phyloP scores from a whole-genome alignment of 1,140 invertebrate genomes.

The Manduca sexta region DNA sequence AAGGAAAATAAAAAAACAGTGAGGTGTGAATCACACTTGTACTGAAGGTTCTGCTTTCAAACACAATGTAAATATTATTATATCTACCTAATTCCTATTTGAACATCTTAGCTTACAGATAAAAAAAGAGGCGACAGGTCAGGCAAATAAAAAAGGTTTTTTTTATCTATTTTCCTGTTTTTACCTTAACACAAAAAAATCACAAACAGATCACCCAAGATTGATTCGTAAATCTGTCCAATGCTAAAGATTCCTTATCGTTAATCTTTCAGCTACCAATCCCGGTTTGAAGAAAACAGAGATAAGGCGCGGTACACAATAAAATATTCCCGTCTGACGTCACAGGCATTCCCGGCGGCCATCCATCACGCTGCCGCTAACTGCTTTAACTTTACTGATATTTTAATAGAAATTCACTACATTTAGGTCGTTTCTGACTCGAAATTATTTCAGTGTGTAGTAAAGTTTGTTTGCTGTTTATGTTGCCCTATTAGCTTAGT shows the following conservation, averaged over 20 bases:
- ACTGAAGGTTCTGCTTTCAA: too few species aligned
- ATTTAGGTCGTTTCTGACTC: not conserved
- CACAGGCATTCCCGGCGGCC: conserved; percentile 23
- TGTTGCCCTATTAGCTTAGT: not conserved
- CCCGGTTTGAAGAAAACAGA: conserved; percentile 12
- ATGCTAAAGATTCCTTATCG: conserved; percentile 13
- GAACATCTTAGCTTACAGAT: too few species aligned
- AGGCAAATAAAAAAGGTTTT: too few species aligned
- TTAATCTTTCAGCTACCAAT: conserved; percentile 15
- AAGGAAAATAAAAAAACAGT: too few species aligned
- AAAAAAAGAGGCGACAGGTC: too few species aligned
- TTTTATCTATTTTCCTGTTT: too few species aligned
- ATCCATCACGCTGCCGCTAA: conserved; percentile 27
- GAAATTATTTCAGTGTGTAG: too few species aligned
- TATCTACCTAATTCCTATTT: too few species aligned
- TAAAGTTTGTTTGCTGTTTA: not conserved
- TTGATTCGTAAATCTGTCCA: conserved; percentile 15
- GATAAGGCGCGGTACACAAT: conserved; percentile 19
- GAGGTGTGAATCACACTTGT: too few species aligned
- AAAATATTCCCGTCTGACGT: conserved; percentile 13
- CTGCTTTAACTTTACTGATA: conserved; percentile 14
- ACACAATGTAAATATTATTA: too few species aligned
- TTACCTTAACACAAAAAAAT: too few species aligned
- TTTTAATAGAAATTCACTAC: not conserved
- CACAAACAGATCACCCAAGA: not conserved